Evolutionary conservation across 2,888 invertebrate genomes (phyloP), one percentile per base, ranked within the genome.

Genomic region (Orthosia cruda): DNA sequence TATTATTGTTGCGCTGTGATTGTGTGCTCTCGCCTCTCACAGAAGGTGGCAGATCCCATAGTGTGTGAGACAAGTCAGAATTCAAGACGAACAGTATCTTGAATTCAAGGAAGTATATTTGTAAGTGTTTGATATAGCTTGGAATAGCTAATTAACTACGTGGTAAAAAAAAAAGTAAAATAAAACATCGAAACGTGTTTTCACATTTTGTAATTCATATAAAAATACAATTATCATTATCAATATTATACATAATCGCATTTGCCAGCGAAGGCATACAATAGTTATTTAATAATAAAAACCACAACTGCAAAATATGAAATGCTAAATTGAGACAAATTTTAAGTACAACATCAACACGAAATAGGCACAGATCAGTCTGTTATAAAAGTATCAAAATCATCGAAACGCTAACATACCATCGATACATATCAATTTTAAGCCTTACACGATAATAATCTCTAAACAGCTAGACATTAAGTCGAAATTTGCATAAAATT

Each of bases 221-320:
- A 96, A 96, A 96, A 96, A 96, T 96, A 96, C 95, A 95, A 94
- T 95, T 93, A 93, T 95, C 91, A 92, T 94, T 91, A 93, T 92
- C 58, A 94, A 93, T 94, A 80, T 82, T 83, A 95, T 93, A 95
- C 94, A 95, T 95, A 94, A 94, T 93, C 92, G 94, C 94, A 92
- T 92, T 93, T 92, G 93, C 94, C 92, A 89, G 92, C 91, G 89
- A 86, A 92, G 94, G 93, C 94, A 89, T 94, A 93, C 92, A 93
- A 89, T 91, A 89, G 90, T 89, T 90, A 89, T 89, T 89, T 92
- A 90, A 66, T 91, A 85, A 89, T 90, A 92, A 92, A 92, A 89
- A 91, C 91, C 89, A 87, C 87, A 92, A 91, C 89, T 92, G 93
- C 94, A 92, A 93, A 90, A 91, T 87, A 93, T 91, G 87, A 89